These are phyloP conservation scores for Mesorhabditis belari DNA, from an alignment of 2,888 invertebrate species.

Conservation along the genomic window DNA sequence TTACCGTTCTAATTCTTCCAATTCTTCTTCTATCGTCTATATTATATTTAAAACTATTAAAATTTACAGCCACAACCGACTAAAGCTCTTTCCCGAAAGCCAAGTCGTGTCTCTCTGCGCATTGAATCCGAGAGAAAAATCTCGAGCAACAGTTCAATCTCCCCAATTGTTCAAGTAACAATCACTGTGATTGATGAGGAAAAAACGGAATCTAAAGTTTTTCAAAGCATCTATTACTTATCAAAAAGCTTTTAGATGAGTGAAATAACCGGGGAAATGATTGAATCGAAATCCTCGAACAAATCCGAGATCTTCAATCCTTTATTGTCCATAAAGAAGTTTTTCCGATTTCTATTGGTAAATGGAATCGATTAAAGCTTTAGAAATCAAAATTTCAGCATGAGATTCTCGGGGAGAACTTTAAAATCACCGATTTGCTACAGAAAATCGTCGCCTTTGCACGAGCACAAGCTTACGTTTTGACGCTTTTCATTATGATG, in stretches of 20 bases:
- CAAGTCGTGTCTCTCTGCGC: too few relatives aligned
- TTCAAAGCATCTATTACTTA: neutral
- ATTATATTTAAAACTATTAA: too few relatives aligned
- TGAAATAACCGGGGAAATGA: neutral
- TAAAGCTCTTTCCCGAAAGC: too few relatives aligned
- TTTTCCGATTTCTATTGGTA: neutral
- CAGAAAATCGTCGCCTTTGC: conserved; percentile 2
- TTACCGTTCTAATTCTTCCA: too few relatives aligned
- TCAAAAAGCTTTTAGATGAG: neutral
- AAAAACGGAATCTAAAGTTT: neutral
- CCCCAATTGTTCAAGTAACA: neutral
- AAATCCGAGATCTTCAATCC: neutral
- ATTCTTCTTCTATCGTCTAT: too few relatives aligned
- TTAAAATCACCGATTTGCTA: neutral
- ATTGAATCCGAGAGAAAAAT: too few relatives aligned
- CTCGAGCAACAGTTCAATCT: too few relatives aligned
- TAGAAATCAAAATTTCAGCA: neutral
- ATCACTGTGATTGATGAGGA: neutral
- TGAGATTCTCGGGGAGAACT: neutral
- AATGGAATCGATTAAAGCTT: neutral
- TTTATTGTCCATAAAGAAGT: neutral
- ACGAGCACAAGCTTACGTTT: conserved; percentile 10
- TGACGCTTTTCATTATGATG: conserved; percentile 20
- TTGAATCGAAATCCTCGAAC: neutral
- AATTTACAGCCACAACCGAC: too few relatives aligned